phyloP scores from a whole-genome alignment of 2,113 vertebrate species.

The Pygoscelis antarcticus region DNA sequence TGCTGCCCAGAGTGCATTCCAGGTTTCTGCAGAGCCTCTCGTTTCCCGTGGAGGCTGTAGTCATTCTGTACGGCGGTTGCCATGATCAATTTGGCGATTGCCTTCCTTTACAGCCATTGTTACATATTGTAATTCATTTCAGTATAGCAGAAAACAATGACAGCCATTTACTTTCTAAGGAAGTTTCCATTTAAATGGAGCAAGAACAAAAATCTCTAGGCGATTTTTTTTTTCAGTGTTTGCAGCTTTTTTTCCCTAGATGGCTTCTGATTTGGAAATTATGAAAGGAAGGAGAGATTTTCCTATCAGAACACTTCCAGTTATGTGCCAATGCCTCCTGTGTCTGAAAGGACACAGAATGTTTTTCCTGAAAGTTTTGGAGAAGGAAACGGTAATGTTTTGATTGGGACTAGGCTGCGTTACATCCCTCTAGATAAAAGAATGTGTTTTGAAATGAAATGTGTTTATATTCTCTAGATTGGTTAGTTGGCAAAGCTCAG shows the following conservation, averaged over 20 bases:
- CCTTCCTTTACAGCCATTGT: neutral
- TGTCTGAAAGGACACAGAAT: neutral
- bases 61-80: too few species aligned
- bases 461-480: neutral
- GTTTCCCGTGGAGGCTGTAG: neutral
- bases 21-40: neutral
- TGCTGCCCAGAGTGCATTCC: neutral
- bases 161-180: neutral
- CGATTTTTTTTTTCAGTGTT: neutral
- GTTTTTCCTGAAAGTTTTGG: conserved; percentile 54
- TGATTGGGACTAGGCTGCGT: neutral
- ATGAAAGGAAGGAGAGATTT: neutral
- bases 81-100: neutral
- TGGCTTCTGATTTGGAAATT: neutral
- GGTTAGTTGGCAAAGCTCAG: neutral
- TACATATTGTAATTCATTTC: neutral
- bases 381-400: conserved; percentile 51
- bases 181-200: neutral
- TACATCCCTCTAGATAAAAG: conserved; percentile 43
- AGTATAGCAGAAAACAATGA: neutral
- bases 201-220: neutral
- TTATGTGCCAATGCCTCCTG: neutral
- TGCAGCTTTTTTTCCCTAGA: neutral
- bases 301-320: neutral
- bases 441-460: neutral